Conservation (phyloP, 2,888 invertebrate genomes). For the Liopterus haemorrhoidalis region DNA sequence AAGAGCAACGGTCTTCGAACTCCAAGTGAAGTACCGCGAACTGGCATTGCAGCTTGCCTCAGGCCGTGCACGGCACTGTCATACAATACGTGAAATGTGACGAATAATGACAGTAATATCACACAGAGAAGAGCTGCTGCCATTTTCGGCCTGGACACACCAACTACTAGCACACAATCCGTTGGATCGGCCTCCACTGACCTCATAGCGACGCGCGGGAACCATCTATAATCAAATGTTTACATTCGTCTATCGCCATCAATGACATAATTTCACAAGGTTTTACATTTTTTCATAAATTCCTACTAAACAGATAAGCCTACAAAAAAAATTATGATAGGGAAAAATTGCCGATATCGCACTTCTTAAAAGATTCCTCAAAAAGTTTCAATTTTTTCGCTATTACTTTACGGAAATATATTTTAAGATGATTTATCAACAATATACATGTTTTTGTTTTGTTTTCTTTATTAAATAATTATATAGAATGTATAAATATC, state of each 20-base stretch:
- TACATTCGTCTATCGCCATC: conserved; percentile 2
- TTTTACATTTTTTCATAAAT: no score
- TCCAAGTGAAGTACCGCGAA: conserved; percentile 38
- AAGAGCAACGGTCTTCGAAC: conserved; percentile 5
- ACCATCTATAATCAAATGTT: conserved; percentile 63
- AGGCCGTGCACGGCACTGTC: conserved; percentile 79
- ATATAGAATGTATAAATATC: no score
- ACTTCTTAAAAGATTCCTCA: no score
- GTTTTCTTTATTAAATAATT: no score
- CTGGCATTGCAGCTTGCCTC: conserved; percentile 48
- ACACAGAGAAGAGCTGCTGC: conserved; percentile 74
- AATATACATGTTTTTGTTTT: no score
- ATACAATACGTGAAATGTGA: conserved; percentile 79
- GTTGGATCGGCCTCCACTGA: conserved; percentile 77
- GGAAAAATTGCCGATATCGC: no score
- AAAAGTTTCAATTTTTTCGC: no score
- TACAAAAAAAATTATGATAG: no score
- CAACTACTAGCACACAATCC: conserved; percentile 78
- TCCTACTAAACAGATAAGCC: no score
- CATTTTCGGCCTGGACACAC: conserved; percentile 77
- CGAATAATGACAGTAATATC: conserved; percentile 73
- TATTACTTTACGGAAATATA: no score
- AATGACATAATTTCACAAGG: no score
- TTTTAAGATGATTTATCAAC: no score
- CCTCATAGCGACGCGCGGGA: conserved; percentile 75